Base-by-base conservation (phyloP, 2,888 invertebrate species). In the Hirtodrosophila trivittata region DNA sequence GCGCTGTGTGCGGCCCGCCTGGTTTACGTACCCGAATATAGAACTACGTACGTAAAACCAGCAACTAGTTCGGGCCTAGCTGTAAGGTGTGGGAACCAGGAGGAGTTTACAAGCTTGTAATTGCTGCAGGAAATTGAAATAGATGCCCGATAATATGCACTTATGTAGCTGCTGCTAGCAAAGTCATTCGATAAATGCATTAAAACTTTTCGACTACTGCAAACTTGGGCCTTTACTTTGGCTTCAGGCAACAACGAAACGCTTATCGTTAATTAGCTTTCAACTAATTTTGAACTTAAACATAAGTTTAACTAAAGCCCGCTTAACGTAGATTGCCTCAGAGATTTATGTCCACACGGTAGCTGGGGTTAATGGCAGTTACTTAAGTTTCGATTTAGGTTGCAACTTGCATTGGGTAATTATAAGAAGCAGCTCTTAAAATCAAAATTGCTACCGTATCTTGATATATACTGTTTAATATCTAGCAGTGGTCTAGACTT, bases 71-170 rank as follows among this genome's bases (percentile, higher is more conserved):
- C 62, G 38, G 50, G 13, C 18, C n/a, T 6, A 4, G 0, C n/a
- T 14, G n/a, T 0, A 3, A 1, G 0, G 6, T 32, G 32, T 33
- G 7, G 16, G 28, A 28, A 28, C 28, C 28, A 7, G 10, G 10
- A 18, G 9, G 25, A 33, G 26, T 8, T 21, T 25, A 26, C 50
- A 54, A 13, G 55, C 43, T 63, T 74, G 77, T 78, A 81, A 85
- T 85, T 81, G 75, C 80, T 68, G 64, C 62, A 70, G 83, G 83
- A 85, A 81, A 81, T 82, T 85, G 85, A 85, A 85, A 85, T 81
- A 81, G 85, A 81, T 85, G 83, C 83, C 80, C 80, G 85, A 81
- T 85, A 81, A 85, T 85, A 81, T 73, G 80, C 85, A 81, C 80
- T 81, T 82, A 58, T 52, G 42, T 43, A 65, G 65, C 57, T 72